Evolutionary conservation across 2,113 vertebrate species (phyloP).

Genomic region (Microtus pennsylvanicus): DNA sequence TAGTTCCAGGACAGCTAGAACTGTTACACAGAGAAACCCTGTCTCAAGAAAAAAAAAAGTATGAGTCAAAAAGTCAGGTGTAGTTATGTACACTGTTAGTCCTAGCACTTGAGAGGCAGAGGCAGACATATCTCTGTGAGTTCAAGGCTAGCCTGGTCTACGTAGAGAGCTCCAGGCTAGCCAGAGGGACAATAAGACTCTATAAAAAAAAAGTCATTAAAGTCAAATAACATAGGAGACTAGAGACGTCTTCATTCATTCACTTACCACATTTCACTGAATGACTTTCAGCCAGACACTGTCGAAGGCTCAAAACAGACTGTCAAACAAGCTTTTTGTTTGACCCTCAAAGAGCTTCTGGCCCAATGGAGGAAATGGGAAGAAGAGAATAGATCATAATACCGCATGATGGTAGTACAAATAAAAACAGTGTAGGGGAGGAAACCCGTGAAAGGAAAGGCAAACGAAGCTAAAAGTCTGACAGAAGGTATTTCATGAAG

Average conservation of each 20-base stretch:
- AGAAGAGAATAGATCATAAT: constrained; percentile 51
- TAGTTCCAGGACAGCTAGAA: too few relatives aligned
- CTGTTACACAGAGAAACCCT: too few relatives aligned
- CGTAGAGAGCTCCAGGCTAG: background rate
- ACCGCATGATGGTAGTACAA: background rate
- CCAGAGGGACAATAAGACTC: background rate
- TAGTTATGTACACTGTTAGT: background rate
- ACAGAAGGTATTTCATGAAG: constrained; percentile 18
- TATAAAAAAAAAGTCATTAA: background rate
- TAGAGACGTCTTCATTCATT: background rate
- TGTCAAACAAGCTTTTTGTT: background rate
- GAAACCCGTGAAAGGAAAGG: background rate
- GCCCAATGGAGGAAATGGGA: background rate
- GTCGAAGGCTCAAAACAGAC: constrained; percentile 34
- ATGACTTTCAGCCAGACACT: background rate
- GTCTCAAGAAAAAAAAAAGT: background rate
- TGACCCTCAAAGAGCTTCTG: background rate
- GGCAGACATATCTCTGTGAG: background rate
- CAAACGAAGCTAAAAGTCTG: background rate
- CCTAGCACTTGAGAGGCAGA: background rate
- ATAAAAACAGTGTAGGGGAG: background rate
- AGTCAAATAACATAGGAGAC: constrained; percentile 45
- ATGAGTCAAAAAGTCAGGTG: background rate
- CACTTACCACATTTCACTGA: constrained; percentile 31
- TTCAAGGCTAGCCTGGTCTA: background rate